Evolutionary conservation across 2,113 vertebrate species (phyloP).

Genomic region (Rhinolophus ferrumequinum): DNA sequence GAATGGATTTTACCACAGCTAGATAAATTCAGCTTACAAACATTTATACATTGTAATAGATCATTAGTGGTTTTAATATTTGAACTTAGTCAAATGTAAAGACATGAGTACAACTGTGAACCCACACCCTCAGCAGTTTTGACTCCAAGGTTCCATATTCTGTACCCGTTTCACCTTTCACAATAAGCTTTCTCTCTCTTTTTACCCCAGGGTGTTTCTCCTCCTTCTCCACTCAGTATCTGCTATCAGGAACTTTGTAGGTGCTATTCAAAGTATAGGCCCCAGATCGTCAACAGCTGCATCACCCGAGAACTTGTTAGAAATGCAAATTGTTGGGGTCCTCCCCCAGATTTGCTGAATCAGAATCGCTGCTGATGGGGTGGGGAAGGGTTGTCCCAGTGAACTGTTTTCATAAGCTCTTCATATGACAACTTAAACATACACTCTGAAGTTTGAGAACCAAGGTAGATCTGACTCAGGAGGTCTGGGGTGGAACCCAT

Average conservation of each 20-base stretch:
- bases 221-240: background rate
- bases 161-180: background rate
- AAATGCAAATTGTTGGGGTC: background rate
- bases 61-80: background rate
- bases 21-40: background rate
- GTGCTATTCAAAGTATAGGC: background rate
- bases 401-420: background rate
- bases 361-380: background rate
- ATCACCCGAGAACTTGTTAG: background rate
- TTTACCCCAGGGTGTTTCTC: background rate
- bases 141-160: background rate
- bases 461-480: background rate
- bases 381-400: background rate
- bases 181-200: background rate
- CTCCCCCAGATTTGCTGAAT: background rate
- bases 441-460: background rate
- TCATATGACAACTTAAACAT: background rate
- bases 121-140: background rate
- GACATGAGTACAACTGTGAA: background rate
- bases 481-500: background rate
- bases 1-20: background rate
- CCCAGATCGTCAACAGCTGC: background rate
- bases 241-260: background rate
- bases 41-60: background rate
- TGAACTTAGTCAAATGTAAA: conserved; percentile 29